Evolutionary conservation across 2,888 invertebrate genomes (phyloP), one percentile per base, ranked within the genome.

Genomic region (Xanthia togata): DNA sequence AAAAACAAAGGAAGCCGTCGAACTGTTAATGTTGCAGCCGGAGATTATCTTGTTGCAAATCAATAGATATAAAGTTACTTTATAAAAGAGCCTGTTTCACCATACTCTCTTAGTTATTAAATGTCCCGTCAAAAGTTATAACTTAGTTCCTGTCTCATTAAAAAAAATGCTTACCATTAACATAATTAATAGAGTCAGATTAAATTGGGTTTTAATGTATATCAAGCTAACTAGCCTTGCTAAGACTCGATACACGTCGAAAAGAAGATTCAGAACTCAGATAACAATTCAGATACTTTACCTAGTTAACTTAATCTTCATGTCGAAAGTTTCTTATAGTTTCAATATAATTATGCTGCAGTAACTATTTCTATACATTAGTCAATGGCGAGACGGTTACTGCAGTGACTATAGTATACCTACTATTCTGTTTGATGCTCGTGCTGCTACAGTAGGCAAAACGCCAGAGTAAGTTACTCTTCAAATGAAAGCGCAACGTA

Each of bases 401-500:
- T 79, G 60, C 73, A 80, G 14, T 47, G 23, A 14, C 44, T 20
- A 17, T 50, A 50, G 2, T 47, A 50, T 23, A 53, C 14, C 9
- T 31, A 57, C 17, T 26, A 76, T 47, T 17, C 35, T 26, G 20
- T 38, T 57, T 55, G 67, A 55, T 35, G 35, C 31, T 57, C n/a
- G 2, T 35, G 47, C 38, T 60, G 20, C 62, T 83, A n/a, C 31
- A 26, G 23, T 47, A 78, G 72, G 79, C 79, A 81, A 83, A 81
- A 68, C 44, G 79, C 83, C 71, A 83, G 72, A 59, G 47, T 44
- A 55, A 78, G 50, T 82, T 70, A 59, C 26, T 64, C 50, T 57
- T 63, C 50, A 44, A 71, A 83, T 79, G 68, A 65, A 81, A 79
- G 73, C 53, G 84, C 84, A 70, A 47, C 50, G 84, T 72, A 65